Conservation (phyloP, 2,888 invertebrate species). For the Nesidiocoris tenuis region DNA sequence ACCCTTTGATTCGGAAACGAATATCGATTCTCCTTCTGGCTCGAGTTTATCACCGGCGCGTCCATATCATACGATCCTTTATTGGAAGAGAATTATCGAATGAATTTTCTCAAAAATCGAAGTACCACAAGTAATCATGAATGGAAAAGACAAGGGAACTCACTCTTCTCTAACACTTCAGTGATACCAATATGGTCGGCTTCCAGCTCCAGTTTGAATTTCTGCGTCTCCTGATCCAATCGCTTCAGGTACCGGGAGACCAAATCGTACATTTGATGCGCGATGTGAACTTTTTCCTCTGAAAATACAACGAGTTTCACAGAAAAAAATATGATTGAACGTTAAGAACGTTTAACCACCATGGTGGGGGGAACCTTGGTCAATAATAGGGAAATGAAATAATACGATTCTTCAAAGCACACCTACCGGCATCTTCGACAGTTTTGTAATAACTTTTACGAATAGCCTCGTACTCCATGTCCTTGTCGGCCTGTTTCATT, state of each 20-base stretch:
- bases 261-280: constrained; percentile 91
- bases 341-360: background rate
- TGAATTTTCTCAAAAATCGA: too few species aligned
- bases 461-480: constrained; percentile 80
- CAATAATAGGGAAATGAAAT: too few species aligned
- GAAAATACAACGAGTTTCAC: too few species aligned
- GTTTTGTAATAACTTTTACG: constrained; percentile 86
- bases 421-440: constrained; percentile 77
- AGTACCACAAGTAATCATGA: too few species aligned
- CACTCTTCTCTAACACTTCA: constrained; percentile 83
- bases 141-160: too few species aligned
- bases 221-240: constrained; percentile 86
- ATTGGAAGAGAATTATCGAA: background rate
- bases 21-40: constrained; percentile 82
- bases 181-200: constrained; percentile 98
- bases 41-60: constrained; percentile 62
- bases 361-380: too few species aligned
- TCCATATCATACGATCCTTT: constrained; percentile 83
- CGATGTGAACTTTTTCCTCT: constrained; percentile 92
- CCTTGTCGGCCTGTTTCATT: constrained; percentile 70
- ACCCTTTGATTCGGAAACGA: constrained; percentile 54
- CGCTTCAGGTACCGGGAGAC: constrained; percentile 89
- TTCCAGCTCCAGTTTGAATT: constrained; percentile 98
- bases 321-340: background rate
- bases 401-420: too few species aligned